Conservation (phyloP, 2,888 invertebrate species). For the Diplazon laetatorius region DNA sequence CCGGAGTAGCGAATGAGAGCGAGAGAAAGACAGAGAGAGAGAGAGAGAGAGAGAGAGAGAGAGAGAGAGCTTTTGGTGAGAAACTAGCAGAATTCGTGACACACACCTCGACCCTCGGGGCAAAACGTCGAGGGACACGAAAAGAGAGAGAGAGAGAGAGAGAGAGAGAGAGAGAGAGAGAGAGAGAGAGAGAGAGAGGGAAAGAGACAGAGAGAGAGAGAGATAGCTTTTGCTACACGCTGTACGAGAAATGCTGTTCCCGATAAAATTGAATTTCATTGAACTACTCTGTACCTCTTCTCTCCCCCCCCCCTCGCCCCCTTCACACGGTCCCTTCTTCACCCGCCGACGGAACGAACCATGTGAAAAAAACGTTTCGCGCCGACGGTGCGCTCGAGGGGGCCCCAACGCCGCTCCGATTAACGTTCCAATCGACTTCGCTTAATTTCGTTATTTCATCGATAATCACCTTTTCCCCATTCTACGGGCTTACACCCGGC, state of each 20-base stretch:
- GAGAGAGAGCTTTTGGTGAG: constrained; percentile 15
- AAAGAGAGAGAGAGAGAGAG: neutral
- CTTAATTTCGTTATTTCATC: constrained; percentile 74
- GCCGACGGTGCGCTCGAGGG: neutral
- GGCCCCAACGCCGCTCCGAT: constrained; percentile 70
- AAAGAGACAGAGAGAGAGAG: neutral
- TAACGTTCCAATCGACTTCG: constrained; percentile 73
- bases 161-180: neutral
- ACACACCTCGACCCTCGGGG: neutral
- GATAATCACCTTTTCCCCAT: constrained; percentile 70
- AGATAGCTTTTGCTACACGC: neutral
- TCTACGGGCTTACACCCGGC: neutral
- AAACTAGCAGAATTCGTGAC: neutral
- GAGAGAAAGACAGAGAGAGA: neutral
- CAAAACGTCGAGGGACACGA: neutral
- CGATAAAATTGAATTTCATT: constrained; percentile 74
- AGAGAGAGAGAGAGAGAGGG: neutral
- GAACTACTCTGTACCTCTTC: constrained; percentile 48
- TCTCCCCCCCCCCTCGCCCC: constrained; percentile 28
- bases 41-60: constrained; percentile 1
- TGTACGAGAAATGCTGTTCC: constrained; percentile 12
- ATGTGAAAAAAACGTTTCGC: constrained; percentile 19
- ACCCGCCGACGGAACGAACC: constrained; percentile 34
- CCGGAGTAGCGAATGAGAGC: constrained; percentile 1
- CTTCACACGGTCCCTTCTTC: neutral